These are phyloP conservation scores for Gasterosteus nipponicus DNA, from an alignment of 2,113 vertebrate genomes.

Conservation along the genomic window DNA sequence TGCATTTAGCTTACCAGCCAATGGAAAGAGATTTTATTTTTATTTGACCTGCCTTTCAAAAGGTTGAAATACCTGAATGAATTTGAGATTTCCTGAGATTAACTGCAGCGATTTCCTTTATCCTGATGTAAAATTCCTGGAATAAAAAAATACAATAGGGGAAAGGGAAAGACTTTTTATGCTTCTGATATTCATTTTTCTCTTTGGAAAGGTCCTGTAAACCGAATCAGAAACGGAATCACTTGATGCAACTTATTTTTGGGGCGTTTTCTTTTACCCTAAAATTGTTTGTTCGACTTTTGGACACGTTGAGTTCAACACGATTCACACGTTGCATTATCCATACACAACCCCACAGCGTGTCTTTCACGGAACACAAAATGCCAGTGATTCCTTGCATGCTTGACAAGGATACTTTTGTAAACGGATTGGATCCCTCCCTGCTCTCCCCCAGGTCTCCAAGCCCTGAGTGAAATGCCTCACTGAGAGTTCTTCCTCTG, in stretches of 20 bases:
- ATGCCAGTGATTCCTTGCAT: background rate
- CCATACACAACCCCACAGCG: background rate
- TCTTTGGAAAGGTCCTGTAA: background rate
- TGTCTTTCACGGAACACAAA: background rate
- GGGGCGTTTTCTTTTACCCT: background rate
- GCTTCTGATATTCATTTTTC: background rate
- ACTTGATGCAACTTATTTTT: background rate
- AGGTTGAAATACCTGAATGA: background rate
- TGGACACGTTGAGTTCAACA: background rate
- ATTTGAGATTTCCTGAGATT: background rate
- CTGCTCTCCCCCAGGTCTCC: constrained; percentile 56
- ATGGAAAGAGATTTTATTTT: background rate
- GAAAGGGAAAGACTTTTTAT: background rate
- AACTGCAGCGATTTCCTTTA: background rate
- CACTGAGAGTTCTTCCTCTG: constrained; percentile 50
- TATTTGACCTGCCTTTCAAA: background rate
- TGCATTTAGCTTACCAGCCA: background rate
- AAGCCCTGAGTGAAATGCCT: constrained; percentile 47
- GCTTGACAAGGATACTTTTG: background rate
- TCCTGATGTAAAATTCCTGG: background rate
- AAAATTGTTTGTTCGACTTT: background rate
- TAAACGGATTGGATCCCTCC: constrained; percentile 35
- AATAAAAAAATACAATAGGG: background rate
- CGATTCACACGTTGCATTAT: background rate
- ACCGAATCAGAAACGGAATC: background rate